phyloP scores from a whole-genome alignment of 2,113 vertebrate genomes.

The Rhombomys opimus region DNA sequence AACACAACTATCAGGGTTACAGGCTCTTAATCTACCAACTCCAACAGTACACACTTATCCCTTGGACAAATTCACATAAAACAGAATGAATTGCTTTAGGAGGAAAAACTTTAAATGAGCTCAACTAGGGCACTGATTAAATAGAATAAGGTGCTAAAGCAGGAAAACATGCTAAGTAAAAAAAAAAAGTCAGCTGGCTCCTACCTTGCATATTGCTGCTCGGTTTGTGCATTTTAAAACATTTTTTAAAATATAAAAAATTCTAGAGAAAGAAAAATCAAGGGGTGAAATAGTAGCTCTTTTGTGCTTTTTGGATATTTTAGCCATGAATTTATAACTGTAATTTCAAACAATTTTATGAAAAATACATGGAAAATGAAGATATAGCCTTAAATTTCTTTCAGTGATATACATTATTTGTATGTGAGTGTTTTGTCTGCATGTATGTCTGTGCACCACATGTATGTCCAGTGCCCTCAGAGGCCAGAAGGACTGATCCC shows the following conservation, averaged over 20 bases:
- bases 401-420: background rate
- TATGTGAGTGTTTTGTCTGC: background rate
- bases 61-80: slow-evolving; percentile 26
- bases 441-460: background rate
- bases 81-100: background rate
- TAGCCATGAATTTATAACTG: background rate
- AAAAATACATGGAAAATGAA: slow-evolving; percentile 56
- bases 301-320: slow-evolving; percentile 23
- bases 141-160: background rate
- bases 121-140: slow-evolving; percentile 3
- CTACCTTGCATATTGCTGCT: slow-evolving; percentile 22
- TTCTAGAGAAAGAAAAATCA: slow-evolving; percentile 43
- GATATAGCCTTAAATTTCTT: slow-evolving; percentile 38
- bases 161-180: slow-evolving; percentile 37
- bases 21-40: slow-evolving; percentile 43
- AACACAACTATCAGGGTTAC: background rate
- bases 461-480: too few relatives aligned
- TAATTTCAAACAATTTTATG: slow-evolving; percentile 3
- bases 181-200: slow-evolving; percentile 11
- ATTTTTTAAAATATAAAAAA: slow-evolving; percentile 9
- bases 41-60: background rate
- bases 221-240: background rate
- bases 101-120: slow-evolving; percentile 39
- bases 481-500: background rate
- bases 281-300: background rate